These are phyloP conservation scores for Mycteria americana DNA, from an alignment of 2,797 vertebrate species.

Conservation along the genomic window DNA sequence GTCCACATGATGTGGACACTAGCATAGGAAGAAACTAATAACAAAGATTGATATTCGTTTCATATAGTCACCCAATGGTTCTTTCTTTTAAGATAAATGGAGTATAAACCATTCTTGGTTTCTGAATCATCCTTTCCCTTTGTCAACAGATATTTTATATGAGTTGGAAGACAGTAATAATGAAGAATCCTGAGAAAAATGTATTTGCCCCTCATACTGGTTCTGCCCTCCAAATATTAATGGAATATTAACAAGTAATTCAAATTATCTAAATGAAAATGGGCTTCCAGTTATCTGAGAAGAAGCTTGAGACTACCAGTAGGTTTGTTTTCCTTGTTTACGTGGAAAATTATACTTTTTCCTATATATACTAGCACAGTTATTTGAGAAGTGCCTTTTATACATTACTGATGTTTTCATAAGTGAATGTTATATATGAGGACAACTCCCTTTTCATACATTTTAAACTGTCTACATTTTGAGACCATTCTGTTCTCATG, in stretches of 20 bases:
- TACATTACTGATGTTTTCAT: background rate
- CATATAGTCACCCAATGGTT: background rate
- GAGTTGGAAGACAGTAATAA: background rate
- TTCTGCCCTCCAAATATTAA: background rate
- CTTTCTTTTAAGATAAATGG: background rate
- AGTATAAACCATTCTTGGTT: background rate
- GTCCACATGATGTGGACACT: background rate
- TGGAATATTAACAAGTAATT: background rate
- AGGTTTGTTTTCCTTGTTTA: background rate
- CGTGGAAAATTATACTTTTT: background rate
- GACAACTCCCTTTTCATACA: background rate
- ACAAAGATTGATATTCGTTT: background rate
- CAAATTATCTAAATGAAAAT: constrained; percentile 1
- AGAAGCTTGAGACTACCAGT: background rate
- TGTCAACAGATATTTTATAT: background rate
- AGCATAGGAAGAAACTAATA: background rate
- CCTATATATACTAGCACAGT: background rate
- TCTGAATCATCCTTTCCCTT: background rate
- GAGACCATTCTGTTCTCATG: background rate
- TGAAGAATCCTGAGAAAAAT: background rate
- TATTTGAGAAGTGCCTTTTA: background rate
- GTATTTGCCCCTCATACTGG: background rate
- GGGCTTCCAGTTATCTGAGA: background rate
- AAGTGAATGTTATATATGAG: background rate
- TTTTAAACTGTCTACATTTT: background rate